Base-by-base conservation (phyloP, 2,113 vertebrate genomes). In the Montifringilla adamsi region DNA sequence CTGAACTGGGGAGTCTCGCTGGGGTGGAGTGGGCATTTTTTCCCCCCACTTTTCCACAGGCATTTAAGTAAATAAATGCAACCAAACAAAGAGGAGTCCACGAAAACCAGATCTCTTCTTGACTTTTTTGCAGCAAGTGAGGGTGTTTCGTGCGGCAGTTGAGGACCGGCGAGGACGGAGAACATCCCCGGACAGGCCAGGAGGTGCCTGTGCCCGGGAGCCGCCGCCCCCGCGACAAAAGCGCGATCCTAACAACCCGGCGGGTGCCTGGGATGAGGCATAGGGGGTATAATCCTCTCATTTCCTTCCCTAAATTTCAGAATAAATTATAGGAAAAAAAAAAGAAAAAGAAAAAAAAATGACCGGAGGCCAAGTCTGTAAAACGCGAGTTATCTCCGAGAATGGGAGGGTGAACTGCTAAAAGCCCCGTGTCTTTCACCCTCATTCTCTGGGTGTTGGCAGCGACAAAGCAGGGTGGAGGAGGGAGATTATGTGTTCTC, bases 391-490 rank as follows among this genome's bases (percentile, higher is more conserved):
- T 93, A 78, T 84, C 84, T 84, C 39, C 22, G 11, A 84, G 81
- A 52, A 21, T 5, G 21, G 60, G 60, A 94, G 35, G 18, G 35
- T 4, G 18, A 59, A 16, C 44, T 24, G 81, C 53, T 93, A 59
- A 89, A 96, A 96, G 64, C 43, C 52, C 19, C 13, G 0, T 20
- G 53, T 50, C 50, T 86, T 84, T 83, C 31, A 2, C 46, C 9
- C 76, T 89, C 82, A 22, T 72, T 28, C 47, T 64, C 81, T 26
- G 41, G 53, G n/a, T 85, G 78, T 10, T 76, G 70, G 70, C 67
- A 90, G 62, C 13, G 49, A 87, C 90, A 82, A 41, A 82, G 66
- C 69, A 69, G 66, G 78, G 41, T 52, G 82, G 68, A 87, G 64
- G 62, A 91, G 69, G 49, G 39, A 67, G 55, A 8, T 21, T 26